Evolutionary conservation across 2,888 invertebrate species (phyloP), one percentile per base, ranked within the genome.

Genomic region (Seladonia tumulorum): DNA sequence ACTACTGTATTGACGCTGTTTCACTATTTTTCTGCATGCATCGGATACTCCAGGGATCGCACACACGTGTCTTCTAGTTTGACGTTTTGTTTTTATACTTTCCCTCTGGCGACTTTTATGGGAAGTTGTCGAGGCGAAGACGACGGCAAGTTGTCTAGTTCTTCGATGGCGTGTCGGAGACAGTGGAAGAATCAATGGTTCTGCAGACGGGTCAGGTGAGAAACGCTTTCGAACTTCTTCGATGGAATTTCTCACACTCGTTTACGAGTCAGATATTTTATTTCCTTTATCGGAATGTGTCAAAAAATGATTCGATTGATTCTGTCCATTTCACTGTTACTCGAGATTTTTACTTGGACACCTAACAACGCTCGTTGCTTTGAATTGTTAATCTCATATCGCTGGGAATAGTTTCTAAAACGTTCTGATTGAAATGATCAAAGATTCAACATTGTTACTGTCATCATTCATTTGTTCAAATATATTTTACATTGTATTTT

Each of bases 21-120:
- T 53, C 25, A 25, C 16, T 29, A 29, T 63, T 63, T 63, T 29
- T 29, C 63, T 63, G 63, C 14, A 60, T 60, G 60, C 63, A 63
- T 63, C 63, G 63, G 29, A 16, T 63, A 1, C 16, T 29, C 63
- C 63, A 29, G 63, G 5, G 63, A 25, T 29, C 63, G n/a, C 22
- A 53, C 22, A 10, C 16, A 25, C 16, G 29, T 63, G 63, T 63
- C 63, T 63, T 16, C 0, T 7, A 29, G 25, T 29, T 63, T 29
- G 63, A 29, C 12, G 2, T 29, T 16, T 63, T 63, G 29, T 29
- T 29, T 29, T 29, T 63, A 63, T 29, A 63, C 45, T 12, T 45
- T n/a, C 53, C 10, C 10, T 35, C 10, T 14, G 42, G 3, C 47
- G 76, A 83, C 72, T 73, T 79, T 85, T 72, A 83, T 60, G 72